A percentile compares a stretch with the other conserved stretches of the same genome.
phyloP scores from a whole-genome alignment of 2,888 invertebrate species.

The Drosophila algonquin region DNA sequence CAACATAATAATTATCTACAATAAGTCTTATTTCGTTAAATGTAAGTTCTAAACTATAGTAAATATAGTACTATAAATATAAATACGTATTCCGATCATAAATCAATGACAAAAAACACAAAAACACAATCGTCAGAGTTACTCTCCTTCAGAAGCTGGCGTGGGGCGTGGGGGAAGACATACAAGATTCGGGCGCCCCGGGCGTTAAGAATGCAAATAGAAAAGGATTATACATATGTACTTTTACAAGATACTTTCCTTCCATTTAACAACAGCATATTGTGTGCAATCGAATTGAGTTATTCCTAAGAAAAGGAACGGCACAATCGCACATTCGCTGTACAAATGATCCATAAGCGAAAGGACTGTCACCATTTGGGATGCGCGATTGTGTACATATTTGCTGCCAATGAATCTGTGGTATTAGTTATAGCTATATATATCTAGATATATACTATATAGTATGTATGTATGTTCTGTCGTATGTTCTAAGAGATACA shows the following conservation, averaged over 20 bases:
- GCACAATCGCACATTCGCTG: not conserved
- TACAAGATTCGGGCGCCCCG: conserved; percentile 33
- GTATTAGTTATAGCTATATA: conserved; percentile 28
- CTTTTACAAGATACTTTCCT: not conserved
- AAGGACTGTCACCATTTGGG: not conserved
- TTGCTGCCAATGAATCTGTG: conserved; percentile 30
- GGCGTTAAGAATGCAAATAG: not conserved
- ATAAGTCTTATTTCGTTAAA: conserved; percentile 43
- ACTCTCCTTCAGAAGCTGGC: conserved; percentile 15
- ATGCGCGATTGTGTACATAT: not conserved
- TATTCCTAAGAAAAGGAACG: too few relatives aligned
- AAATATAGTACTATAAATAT: conserved; percentile 5
- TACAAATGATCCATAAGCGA: not conserved
- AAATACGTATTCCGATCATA: conserved; percentile 28
- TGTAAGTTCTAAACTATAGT: conserved; percentile 11
- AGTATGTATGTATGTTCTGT: conserved; percentile 7
- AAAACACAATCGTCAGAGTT: conserved; percentile 17
- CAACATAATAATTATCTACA: conserved; percentile 49
- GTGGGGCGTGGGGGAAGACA: conserved; percentile 25
- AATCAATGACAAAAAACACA: conserved; percentile 23
- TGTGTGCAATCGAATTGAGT: not conserved
- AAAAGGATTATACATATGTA: not conserved
- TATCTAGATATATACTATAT: conserved; percentile 4
- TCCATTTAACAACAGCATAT: not conserved
- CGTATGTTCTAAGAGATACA: too few relatives aligned